A percentile compares a stretch with the other conserved stretches of the same genome.
These are phyloP conservation scores for Prochilodus magdalenae DNA, from an alignment of 2,113 vertebrate genomes.

Conservation along the genomic window DNA sequence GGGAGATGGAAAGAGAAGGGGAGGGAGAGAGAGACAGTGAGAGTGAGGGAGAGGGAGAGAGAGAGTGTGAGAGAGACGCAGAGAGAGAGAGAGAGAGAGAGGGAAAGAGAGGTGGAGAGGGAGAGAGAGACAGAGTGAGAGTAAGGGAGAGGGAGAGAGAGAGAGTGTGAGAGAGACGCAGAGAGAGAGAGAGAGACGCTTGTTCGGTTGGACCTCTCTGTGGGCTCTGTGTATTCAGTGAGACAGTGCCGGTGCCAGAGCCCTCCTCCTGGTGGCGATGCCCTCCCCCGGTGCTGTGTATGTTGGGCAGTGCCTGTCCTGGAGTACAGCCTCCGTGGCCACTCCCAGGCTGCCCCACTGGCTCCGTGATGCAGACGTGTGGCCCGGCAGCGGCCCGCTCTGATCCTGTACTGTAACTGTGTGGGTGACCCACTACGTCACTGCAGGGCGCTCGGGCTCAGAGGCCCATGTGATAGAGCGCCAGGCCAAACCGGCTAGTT, in stretches of 20 bases:
- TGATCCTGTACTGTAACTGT: neutral
- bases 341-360: neutral
- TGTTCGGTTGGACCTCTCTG: conserved; percentile 12
- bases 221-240: conserved; percentile 14
- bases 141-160: no score
- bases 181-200: no score
- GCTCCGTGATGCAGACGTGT: neutral
- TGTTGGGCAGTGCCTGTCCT: conserved; percentile 49
- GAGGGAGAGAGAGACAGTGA: no score
- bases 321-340: conserved; percentile 43
- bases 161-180: no score
- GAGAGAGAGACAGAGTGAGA: no score
- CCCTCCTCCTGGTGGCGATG: no score
- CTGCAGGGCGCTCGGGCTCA: conserved; percentile 15
- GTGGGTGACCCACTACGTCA: neutral
- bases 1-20: no score
- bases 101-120: no score
- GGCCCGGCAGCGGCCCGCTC: neutral
- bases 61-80: no score
- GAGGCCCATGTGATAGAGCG: neutral
- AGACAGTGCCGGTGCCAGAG: neutral
- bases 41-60: no score
- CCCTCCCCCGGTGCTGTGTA: conserved; percentile 41
- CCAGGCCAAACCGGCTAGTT: conserved; percentile 57
- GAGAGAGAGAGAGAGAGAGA: no score